These are phyloP conservation scores for Aphyosemion australe DNA, from an alignment of 2,113 vertebrate species.

Conservation along the genomic window DNA sequence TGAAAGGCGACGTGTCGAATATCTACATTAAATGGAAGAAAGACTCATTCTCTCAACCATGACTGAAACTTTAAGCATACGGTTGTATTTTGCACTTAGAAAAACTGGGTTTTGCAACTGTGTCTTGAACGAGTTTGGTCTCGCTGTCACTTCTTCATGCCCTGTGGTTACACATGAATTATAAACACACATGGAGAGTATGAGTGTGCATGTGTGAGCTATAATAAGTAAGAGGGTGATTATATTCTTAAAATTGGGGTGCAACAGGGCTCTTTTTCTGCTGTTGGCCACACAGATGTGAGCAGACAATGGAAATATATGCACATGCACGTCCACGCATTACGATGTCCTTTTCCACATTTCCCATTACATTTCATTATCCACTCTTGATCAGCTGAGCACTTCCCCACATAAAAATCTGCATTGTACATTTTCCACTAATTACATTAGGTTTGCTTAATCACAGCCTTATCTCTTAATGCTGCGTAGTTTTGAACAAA, in stretches of 20 bases:
- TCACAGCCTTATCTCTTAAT: conserved; percentile 60
- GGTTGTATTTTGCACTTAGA: conserved; percentile 48
- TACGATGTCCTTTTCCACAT: conserved; percentile 9
- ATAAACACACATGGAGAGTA: conserved; percentile 37
- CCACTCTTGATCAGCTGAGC: conserved; percentile 48
- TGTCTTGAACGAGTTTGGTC: conserved; percentile 25
- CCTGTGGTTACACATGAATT: conserved; percentile 53
- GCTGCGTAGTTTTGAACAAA: conserved; percentile 46
- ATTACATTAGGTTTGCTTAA: conserved; percentile 65
- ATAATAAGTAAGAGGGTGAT: conserved; percentile 39
- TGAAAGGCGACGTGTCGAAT: too few relatives aligned
- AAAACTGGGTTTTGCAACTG: conserved; percentile 1
- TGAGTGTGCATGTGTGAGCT: conserved; percentile 38
- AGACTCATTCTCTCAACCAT: neutral
- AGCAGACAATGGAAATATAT: conserved; percentile 39
- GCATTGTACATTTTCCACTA: conserved; percentile 56
- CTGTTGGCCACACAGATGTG: conserved; percentile 50
- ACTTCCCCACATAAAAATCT: conserved; percentile 27
- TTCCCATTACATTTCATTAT: conserved; percentile 40
- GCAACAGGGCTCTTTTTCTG: neutral
- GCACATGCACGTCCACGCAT: conserved; percentile 29
- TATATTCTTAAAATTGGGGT: conserved; percentile 22
- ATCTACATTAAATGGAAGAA: neutral
- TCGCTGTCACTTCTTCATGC: conserved; percentile 56
- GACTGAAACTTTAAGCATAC: conserved; percentile 29